Evolutionary conservation across 2,888 invertebrate species (phyloP).

Genomic region (Pachymerium ferrugineum): DNA sequence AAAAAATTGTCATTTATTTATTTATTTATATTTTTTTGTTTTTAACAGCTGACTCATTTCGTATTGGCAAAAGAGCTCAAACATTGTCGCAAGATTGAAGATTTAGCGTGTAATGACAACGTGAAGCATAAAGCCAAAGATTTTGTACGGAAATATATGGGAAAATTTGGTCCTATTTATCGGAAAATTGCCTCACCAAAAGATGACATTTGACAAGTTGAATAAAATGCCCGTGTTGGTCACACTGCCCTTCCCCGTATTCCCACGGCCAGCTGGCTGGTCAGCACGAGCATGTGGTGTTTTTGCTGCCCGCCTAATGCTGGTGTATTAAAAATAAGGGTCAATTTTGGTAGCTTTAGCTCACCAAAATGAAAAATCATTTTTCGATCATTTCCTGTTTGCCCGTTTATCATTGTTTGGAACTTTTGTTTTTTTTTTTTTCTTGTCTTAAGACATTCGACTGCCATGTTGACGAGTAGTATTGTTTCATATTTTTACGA

Average conservation of each 20-base stretch:
- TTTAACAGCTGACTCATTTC: constrained; percentile 80
- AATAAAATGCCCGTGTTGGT: neutral
- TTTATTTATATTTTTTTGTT: constrained; percentile 34
- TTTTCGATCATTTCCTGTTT: neutral
- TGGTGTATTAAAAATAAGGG: neutral
- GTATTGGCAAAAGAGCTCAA: constrained; percentile 92
- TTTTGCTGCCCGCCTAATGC: neutral
- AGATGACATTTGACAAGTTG: constrained; percentile 23
- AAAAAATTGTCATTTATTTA: neutral
- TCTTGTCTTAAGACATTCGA: neutral
- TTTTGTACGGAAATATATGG: constrained; percentile 93
- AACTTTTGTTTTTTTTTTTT: neutral
- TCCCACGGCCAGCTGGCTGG: neutral
- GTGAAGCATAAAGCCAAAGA: constrained; percentile 92
- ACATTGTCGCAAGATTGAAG: constrained; percentile 78
- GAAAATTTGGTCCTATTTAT: constrained; percentile 80
- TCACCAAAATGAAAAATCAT: neutral
- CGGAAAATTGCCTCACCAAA: constrained; percentile 36
- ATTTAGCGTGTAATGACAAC: constrained; percentile 78
- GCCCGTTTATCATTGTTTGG: neutral
- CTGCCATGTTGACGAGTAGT: neutral
- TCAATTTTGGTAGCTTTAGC: neutral
- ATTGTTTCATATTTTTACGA: neutral
- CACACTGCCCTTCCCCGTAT: neutral
- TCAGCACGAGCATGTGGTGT: constrained; percentile 1